Percentiles rank a stretch among this genome's conserved stretches.
phyloP scores from a whole-genome alignment of 2,797 vertebrate genomes.

The Borostomias antarcticus region DNA sequence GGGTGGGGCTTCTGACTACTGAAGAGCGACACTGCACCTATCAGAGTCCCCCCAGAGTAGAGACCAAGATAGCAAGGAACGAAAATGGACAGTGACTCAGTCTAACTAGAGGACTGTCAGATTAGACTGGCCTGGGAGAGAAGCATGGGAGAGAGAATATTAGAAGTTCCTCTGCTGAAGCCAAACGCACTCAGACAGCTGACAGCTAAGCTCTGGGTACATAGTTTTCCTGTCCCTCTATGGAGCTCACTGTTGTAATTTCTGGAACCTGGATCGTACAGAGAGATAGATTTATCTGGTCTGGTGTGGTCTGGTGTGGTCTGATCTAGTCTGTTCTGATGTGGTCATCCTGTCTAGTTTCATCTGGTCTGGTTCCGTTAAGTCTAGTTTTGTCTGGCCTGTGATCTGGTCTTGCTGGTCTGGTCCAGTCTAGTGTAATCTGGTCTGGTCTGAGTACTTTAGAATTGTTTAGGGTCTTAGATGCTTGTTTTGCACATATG shows the following conservation, averaged over 20 bases:
- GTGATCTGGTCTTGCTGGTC: too few relatives aligned
- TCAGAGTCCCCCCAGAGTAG: not conserved
- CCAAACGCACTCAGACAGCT: conserved; percentile 61
- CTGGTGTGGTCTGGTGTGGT: too few relatives aligned
- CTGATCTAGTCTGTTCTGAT: too few relatives aligned
- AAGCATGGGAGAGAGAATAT: conserved; percentile 51
- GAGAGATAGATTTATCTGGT: too few relatives aligned
- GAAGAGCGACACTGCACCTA: conserved; percentile 13
- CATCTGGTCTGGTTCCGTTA: too few relatives aligned
- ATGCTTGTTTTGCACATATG: too few relatives aligned
- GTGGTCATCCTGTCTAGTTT: too few relatives aligned
- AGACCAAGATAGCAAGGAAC: not conserved
- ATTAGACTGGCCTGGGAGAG: conserved; percentile 48
- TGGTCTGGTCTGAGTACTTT: too few relatives aligned
- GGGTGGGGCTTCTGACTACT: conserved; percentile 24
- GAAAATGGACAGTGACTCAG: conserved; percentile 13
- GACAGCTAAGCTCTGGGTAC: conserved; percentile 52
- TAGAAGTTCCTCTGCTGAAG: conserved; percentile 45
- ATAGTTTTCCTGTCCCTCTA: conserved; percentile 35
- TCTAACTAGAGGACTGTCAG: conserved; percentile 46
- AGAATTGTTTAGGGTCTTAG: too few relatives aligned
- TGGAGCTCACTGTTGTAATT: conserved; percentile 20
- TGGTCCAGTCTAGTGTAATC: too few relatives aligned
- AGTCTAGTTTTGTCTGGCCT: too few relatives aligned
- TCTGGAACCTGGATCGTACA: too few relatives aligned